A percentile compares a stretch with the other conserved stretches of the same genome.
Conservation (phyloP, 2,113 vertebrate species). For the Phylloscopus trochilus region DNA sequence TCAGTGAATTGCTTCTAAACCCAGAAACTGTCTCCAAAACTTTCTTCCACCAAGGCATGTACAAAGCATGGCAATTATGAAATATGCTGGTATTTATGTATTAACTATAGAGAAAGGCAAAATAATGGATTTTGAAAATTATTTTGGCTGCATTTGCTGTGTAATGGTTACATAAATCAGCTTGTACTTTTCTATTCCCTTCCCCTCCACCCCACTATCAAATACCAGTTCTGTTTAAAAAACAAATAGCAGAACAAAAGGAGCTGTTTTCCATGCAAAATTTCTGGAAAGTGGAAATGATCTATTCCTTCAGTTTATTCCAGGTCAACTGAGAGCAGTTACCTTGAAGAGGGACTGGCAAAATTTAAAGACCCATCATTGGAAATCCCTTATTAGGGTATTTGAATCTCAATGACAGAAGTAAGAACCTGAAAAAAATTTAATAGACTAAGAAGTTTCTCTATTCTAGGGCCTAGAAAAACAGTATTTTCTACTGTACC, state of each 20-base stretch:
- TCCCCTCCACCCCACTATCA: not conserved
- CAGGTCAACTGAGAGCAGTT: not conserved
- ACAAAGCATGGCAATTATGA: not conserved
- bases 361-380: not conserved
- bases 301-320: not conserved
- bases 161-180: not conserved
- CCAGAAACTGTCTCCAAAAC: not conserved
- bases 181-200: not conserved
- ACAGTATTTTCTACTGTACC: not conserved
- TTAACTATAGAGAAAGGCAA: not conserved
- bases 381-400: not conserved
- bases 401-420: not conserved
- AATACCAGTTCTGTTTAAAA: not conserved
- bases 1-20: not conserved
- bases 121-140: not conserved
- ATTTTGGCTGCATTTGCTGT: not conserved
- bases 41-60: not conserved
- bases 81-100: not conserved
- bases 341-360: not conserved
- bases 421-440: not conserved
- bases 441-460: not conserved
- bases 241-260: not conserved
- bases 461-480: not conserved
- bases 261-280: not conserved
- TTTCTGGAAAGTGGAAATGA: not conserved